Percentiles rank a stretch among this genome's conserved stretches.
Evolutionary conservation across 2,888 invertebrate species (phyloP).

Genomic region (Strigamia crassipes): DNA sequence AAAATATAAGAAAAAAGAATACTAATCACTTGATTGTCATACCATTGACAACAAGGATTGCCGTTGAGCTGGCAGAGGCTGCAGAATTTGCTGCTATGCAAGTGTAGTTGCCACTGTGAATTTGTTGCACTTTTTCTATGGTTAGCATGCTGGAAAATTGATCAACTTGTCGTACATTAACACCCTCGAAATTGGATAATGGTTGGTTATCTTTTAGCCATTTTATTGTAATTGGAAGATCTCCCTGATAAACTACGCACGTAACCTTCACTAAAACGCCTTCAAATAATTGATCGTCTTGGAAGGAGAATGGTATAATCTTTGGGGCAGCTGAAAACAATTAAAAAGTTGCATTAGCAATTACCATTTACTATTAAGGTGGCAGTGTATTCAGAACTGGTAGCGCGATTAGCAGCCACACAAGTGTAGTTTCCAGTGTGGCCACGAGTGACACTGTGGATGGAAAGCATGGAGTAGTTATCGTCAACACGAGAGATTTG

Average conservation of each 20-base stretch:
- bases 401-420: not conserved
- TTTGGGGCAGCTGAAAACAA: constrained; percentile 61
- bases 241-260: constrained; percentile 56
- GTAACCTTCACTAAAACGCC: constrained; percentile 63
- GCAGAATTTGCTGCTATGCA: no score
- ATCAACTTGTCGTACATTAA: not conserved
- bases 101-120: no score
- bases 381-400: not conserved
- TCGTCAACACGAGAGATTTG: not conserved
- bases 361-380: not conserved
- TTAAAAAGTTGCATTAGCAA: not conserved
- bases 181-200: no score
- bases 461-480: not conserved
- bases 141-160: no score
- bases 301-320: constrained; percentile 64
- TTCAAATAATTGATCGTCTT: constrained; percentile 62
- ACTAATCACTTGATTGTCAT: no score
- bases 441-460: no score
- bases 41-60: no score
- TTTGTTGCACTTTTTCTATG: no score
- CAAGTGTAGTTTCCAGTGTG: no score
- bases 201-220: constrained; percentile 65
- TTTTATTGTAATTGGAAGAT: constrained; percentile 55
- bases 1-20: no score
- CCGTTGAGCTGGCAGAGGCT: no score